Evolutionary conservation across 2,113 vertebrate species (phyloP), one percentile per base, ranked within the genome.

Genomic region (Cephalopterus ornatus): DNA sequence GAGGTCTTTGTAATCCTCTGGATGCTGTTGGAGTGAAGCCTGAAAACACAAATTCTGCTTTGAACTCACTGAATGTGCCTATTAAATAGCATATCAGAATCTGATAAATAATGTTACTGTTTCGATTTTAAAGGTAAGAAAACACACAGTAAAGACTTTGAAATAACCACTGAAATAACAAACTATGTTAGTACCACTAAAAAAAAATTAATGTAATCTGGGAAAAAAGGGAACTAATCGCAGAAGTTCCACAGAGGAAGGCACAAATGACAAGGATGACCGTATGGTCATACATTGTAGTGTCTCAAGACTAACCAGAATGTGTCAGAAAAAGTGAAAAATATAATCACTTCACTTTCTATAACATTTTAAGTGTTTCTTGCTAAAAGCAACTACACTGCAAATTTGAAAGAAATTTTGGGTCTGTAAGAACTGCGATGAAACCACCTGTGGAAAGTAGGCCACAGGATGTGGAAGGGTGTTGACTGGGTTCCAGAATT

Each of bases 31-130:
- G 24, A 73, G 17, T 73, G 62, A 78, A 87, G 58, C 37, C 67
- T 89, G 86, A 92, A 95, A 94, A 87, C 42, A 89, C 22, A 92
- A 91, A 71, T 91, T 79, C 47, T 89, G 47, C 46, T 81, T 83
- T 93, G 76, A 92, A 81, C 83, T 89, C 46, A 84, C 71, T 37
- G 58, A 85, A 89, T 67, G n/a, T 41, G 32, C 37, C 87, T 92
- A 46, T 83, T 46, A 76, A 68, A 91, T 65, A 71, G n/a, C 26
- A 9, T 72, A 89, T 65, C 47, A 79, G 37, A 87, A 85, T 55
- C 47, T 63, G 41, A 70, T 49, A 80, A 94, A 39, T 66, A 83
- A 70, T 61, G 24, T 47, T 72, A 44, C 20, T 75, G 12, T 66
- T 53, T 33, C 76, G n/a, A 62, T 56, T 56, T 66, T 47, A 71